Percentiles rank a stretch among this genome's conserved stretches.
Conservation (phyloP, 2,797 vertebrate genomes). For the Triplophysa yarkandensis region DNA sequence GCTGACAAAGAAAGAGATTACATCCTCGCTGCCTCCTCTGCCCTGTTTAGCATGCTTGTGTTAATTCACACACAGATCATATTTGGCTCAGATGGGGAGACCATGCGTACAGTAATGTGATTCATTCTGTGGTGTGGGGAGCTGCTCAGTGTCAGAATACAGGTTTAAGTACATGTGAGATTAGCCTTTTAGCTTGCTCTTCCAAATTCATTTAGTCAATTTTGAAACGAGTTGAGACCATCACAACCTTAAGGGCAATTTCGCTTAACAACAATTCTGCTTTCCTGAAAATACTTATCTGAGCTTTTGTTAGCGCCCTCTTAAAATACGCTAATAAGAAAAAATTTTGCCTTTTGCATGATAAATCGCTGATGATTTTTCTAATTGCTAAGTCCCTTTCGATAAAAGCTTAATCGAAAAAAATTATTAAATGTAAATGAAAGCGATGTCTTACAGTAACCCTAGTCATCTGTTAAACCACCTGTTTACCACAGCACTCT, state of each 20-base stretch:
- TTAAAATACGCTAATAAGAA: background rate
- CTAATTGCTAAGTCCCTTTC: constrained; percentile 15
- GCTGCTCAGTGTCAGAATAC: background rate
- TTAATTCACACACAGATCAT: constrained; percentile 43
- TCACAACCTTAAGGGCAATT: background rate
- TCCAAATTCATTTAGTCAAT: background rate
- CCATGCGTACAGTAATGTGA: background rate
- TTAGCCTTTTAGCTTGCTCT: background rate
- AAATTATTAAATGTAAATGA: constrained; percentile 26
- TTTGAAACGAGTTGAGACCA: background rate
- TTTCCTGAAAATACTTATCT: background rate
- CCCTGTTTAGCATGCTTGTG: constrained; percentile 40
- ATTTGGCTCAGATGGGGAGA: constrained; percentile 24
- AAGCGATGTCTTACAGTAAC: constrained; percentile 22
- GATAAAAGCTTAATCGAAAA: constrained; percentile 34
- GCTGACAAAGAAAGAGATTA: constrained; percentile 6
- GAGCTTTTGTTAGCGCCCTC: background rate
- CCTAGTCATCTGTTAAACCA: constrained; percentile 41
- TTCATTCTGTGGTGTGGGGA: background rate
- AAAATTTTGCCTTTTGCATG: constrained; percentile 9
- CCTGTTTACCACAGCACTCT: constrained; percentile 28
- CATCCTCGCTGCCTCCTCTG: constrained; percentile 14
- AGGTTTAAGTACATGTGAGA: constrained; percentile 3
- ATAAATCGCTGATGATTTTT: constrained; percentile 22
- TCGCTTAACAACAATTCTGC: background rate